Evolutionary conservation across 2,888 invertebrate genomes (phyloP), one percentile per base, ranked within the genome.

Genomic region (Andrena bicolor): DNA sequence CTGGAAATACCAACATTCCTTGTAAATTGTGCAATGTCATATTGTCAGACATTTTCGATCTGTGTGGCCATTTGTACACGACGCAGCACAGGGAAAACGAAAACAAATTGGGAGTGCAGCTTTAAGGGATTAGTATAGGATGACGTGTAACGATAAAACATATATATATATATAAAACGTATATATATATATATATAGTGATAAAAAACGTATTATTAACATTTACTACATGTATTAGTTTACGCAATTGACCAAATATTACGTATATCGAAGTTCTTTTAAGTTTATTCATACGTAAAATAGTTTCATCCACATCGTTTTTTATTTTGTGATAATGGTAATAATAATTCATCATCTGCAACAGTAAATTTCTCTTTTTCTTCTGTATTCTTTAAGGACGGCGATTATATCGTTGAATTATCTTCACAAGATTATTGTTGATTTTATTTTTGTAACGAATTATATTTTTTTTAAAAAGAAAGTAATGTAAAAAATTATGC

Each of bases 1-100:
- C 23, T 2, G 64, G 13, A 20, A 72, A 70, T 10, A 58, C 1
- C 2, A 20, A 82, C 70, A 88, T 95, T 51, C 41, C 78, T 2
- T 96, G 95, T 92, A 94, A 94, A 88, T 90, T 96, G 32, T 96
- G 96, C 90, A 88, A 91, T 28, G 92, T 94, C 0, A 86, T 86
- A 10, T 89, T 95, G 0, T 92, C 93, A 92, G 92, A 94, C 5
- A 87, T 94, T 49, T 94, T 94, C 75, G 92, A 94, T 2, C 94
- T 96, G 92, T 95, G 95, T 74, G 94, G 94, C 35, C 96, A 96
- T 86, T 93, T 95, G 16, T 94, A 94, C 87, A 94, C 95, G 70
- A 92, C 92, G 81, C 90, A 92, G 28, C 95, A 96, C 90, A 92
- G 90, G 64, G 94, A 94, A 73, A 94, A 94, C 53, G 95, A 95